phyloP scores from a whole-genome alignment of 2,797 vertebrate species.

The Heteromormyrus szaboi region DNA sequence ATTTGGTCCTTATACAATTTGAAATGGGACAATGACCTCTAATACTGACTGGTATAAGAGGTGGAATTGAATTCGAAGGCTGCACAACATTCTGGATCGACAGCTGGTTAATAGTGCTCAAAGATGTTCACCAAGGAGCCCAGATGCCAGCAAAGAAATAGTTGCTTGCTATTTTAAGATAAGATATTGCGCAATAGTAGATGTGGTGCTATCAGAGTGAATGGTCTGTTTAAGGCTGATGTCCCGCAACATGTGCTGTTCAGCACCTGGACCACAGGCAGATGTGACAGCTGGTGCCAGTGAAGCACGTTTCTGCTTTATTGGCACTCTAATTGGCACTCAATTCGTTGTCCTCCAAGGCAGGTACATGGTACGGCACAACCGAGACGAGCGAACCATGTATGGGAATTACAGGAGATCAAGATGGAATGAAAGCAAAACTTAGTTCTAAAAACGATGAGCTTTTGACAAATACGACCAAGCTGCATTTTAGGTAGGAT shows the following conservation, averaged over 20 bases:
- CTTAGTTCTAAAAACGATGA: background rate
- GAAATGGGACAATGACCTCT: slow-evolving; percentile 50
- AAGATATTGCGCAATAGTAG: slow-evolving; percentile 51
- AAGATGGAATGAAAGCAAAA: background rate
- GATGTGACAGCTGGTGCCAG: slow-evolving; percentile 40
- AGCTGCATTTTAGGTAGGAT: slow-evolving; percentile 10
- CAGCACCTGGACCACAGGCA: slow-evolving; percentile 25
- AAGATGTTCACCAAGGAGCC: slow-evolving; percentile 33
- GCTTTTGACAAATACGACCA: background rate
- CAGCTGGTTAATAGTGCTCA: slow-evolving; percentile 32
- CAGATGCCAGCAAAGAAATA: slow-evolving; percentile 22
- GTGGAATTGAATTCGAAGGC: slow-evolving; percentile 53
- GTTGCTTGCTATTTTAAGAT: slow-evolving; percentile 52
- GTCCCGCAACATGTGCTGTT: slow-evolving; percentile 47
- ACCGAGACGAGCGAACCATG: background rate
- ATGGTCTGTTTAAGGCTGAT: slow-evolving; percentile 67
- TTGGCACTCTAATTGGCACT: slow-evolving; percentile 37
- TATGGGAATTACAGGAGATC: slow-evolving; percentile 1
- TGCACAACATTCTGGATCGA: slow-evolving; percentile 32
- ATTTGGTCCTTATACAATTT: slow-evolving; percentile 70
- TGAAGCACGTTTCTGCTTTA: slow-evolving; percentile 37
- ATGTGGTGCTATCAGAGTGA: slow-evolving; percentile 63
- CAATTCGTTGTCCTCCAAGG: slow-evolving; percentile 36
- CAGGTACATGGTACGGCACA: slow-evolving; percentile 30
- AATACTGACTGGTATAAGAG: slow-evolving; percentile 49